phyloP scores from a whole-genome alignment of 2,113 vertebrate genomes.

The Colinus virginianus region DNA sequence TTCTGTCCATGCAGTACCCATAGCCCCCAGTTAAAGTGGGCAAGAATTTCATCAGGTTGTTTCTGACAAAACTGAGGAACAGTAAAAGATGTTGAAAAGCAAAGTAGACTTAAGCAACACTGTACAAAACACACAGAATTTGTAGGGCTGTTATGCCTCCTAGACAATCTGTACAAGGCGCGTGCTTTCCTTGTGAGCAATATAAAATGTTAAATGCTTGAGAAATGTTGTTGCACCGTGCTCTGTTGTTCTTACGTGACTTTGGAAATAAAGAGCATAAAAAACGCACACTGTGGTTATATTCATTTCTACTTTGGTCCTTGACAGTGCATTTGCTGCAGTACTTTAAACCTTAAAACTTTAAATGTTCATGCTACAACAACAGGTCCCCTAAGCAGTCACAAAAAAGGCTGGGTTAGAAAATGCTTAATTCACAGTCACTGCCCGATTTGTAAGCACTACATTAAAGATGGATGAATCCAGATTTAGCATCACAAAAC shows the following conservation, averaged over 20 bases:
- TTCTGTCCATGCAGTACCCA: not conserved
- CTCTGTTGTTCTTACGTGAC: not conserved
- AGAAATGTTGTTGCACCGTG: not conserved
- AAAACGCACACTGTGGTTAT: not conserved
- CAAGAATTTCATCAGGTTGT: not conserved
- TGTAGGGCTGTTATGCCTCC: not conserved
- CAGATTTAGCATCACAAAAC: not conserved
- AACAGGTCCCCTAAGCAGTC: not conserved
- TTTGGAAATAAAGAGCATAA: not conserved
- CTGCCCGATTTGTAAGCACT: not conserved
- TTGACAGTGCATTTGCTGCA: not conserved
- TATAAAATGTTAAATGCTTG: accelerated
- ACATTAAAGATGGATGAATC: not conserved
- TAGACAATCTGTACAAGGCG: not conserved
- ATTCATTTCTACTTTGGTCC: not conserved
- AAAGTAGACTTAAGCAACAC: not conserved
- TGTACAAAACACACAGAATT: not conserved
- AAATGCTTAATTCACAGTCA: not conserved
- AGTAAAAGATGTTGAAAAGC: not conserved
- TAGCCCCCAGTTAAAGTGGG: not conserved
- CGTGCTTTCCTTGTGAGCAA: not conserved
- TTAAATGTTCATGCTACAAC: not conserved
- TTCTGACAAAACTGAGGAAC: not conserved
- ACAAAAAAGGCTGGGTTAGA: not conserved
- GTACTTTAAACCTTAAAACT: not conserved